phyloP scores from a whole-genome alignment of 2,888 invertebrate species.

The Tipula unca region DNA sequence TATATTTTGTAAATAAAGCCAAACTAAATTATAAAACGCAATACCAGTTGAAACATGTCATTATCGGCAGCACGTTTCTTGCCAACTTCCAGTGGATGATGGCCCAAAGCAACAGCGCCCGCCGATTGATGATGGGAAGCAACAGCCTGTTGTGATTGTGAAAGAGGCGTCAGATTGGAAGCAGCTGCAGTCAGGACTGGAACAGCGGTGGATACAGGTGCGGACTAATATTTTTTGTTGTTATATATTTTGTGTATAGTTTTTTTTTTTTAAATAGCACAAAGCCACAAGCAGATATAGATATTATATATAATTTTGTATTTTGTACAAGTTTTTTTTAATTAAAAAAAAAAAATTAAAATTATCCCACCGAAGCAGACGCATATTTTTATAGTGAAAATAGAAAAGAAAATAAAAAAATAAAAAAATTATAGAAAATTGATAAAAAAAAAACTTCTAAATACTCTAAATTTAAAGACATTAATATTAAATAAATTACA shows the following conservation, averaged over 20 bases:
- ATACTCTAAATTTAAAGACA: background rate
- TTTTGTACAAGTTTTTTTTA: constrained; percentile 3
- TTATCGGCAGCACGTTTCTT: constrained; percentile 91
- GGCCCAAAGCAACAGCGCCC: constrained; percentile 46
- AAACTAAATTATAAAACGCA: constrained; percentile 19
- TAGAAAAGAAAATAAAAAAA: constrained; percentile 9
- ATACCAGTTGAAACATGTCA: constrained; percentile 89
- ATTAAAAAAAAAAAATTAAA: constrained; percentile 17
- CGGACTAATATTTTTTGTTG: constrained; percentile 30
- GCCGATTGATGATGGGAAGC: constrained; percentile 46
- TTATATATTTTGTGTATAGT: constrained; percentile 21
- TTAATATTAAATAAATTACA: constrained; percentile 1
- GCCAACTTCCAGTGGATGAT: constrained; percentile 74
- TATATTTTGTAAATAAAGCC: background rate
- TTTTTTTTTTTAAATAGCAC: constrained; percentile 19
- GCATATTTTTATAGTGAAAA: constrained; percentile 15
- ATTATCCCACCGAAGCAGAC: constrained; percentile 39
- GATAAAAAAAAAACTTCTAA: background rate
- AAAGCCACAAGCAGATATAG: constrained; percentile 19
- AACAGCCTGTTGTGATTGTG: constrained; percentile 46
- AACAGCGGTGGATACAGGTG: constrained; percentile 35
- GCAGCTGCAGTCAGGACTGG: constrained; percentile 33
- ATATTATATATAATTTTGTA: constrained; percentile 17
- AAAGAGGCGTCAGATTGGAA: constrained; percentile 38
- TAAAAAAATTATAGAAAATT: constrained; percentile 1